Base-by-base conservation (phyloP, 53 echinoderm and acorn worm genomes). In the Crossaster papposus region DNA sequence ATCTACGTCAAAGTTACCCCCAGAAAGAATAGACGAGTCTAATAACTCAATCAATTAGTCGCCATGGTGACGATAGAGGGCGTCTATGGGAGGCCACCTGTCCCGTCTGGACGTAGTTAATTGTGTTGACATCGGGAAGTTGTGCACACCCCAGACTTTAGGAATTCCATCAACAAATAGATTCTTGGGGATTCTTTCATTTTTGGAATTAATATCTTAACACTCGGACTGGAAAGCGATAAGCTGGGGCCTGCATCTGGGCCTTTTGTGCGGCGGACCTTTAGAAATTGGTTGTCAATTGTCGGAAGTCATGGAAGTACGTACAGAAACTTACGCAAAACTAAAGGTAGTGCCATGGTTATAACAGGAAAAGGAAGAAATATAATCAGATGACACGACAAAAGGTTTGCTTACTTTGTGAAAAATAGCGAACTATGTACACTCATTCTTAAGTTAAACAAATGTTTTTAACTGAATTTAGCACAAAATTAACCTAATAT, bases 21-120 rank as follows among this genome's bases (percentile, higher is more conserved):
- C 18, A 22, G 18, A 33, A 28, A 55, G 31, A 87, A 87, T 87
- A 50, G 87, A 87, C 55, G 77, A 87, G 87, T 87, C 87, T 76
- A 77, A 54, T 54, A 84, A 51, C 72, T 65, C 30, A 72, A 84
- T 71, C 87, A 76, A 72, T 87, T 87, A 87, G 77, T 87, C 54
- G 87, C 63, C 87, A 87, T 87, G 63, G 76, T 54, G 87, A 87
- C 87, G 35, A n/a, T 76, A 75, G 87, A 87, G 77, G 77, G 87
- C 87, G 77, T 87, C 77, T 77, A 22, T 62, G 38, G 37, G 76
- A 23, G 79, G 29, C 24, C 58, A 68, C 68, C 28, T 68, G 24
- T 58, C 3, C 58, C 71, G 26, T 28, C 30, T 30, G 71, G 0
- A 13, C 20, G 68, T 28, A 23, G 72, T 72, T 10, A 30, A 71